A percentile compares a stretch with the other conserved stretches of the same genome.
These are phyloP conservation scores for Atrichornis clamosus DNA, from an alignment of 2,113 vertebrate genomes.

Conservation along the genomic window DNA sequence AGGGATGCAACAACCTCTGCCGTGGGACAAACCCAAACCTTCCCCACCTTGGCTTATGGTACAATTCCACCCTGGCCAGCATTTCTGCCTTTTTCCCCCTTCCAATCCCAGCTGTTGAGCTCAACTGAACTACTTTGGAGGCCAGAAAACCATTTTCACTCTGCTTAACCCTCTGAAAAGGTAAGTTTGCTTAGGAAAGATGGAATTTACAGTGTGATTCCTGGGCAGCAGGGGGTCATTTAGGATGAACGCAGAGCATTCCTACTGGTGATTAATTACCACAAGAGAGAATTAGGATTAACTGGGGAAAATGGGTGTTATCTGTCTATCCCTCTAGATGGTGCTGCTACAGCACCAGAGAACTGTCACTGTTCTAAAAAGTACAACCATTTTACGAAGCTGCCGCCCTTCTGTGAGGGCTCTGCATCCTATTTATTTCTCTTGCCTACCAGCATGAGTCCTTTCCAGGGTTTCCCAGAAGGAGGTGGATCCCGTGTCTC, in stretches of 20 bases:
- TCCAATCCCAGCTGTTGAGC: background rate
- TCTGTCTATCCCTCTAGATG: background rate
- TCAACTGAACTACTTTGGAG: background rate
- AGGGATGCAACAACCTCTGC: background rate
- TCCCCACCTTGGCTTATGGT: background rate
- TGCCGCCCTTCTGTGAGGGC: background rate
- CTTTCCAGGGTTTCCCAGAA: background rate
- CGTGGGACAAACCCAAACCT: background rate
- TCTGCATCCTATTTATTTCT: background rate
- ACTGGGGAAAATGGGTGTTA: background rate
- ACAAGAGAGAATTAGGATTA: background rate
- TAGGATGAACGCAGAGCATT: background rate
- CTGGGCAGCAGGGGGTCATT: background rate
- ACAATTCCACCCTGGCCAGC: background rate
- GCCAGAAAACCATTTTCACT: background rate
- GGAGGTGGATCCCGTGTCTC: background rate
- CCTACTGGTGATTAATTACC: background rate
- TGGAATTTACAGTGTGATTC: background rate
- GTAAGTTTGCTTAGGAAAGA: background rate
- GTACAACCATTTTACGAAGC: background rate
- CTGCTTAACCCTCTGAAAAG: background rate
- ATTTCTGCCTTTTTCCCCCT: background rate
- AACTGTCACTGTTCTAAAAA: accelerated
- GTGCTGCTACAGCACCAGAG: background rate
- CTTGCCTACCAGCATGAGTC: background rate